Conservation (phyloP, 1,140 invertebrate species). For the Drosophila parabipectinata region DNA sequence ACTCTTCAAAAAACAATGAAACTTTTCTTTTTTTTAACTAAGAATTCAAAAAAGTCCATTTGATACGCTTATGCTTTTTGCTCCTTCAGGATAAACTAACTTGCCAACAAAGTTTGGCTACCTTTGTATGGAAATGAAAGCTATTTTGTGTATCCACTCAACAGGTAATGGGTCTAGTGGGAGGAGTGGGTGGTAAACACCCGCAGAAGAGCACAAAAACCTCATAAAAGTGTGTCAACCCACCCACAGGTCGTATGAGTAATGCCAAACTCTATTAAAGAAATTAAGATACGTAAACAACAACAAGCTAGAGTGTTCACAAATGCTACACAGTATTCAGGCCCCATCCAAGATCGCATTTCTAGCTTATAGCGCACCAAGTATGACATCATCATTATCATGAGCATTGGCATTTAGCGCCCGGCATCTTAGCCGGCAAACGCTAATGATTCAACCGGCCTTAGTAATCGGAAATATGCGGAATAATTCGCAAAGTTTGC, state of each 20-base stretch:
- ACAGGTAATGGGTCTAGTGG: conserved; percentile 33
- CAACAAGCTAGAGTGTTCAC: neutral
- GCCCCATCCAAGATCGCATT: conserved; percentile 53
- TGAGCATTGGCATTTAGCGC: conserved; percentile 17
- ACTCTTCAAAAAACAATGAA: conserved; percentile 4
- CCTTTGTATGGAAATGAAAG: conserved; percentile 28
- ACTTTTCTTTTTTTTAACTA: neutral
- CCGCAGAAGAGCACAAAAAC: conserved; percentile 6
- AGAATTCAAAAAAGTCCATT: neutral
- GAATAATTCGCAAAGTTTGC: conserved; percentile 11
- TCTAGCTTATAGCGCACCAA: conserved; percentile 24
- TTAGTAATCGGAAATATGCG: conserved; percentile 35
- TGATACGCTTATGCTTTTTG: conserved; percentile 1
- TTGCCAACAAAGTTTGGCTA: conserved; percentile 15
- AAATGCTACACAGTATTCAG: conserved; percentile 15
- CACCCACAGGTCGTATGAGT: conserved; percentile 58
- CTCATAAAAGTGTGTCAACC: conserved; percentile 65
- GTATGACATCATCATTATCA: conserved; percentile 55
- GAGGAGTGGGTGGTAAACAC: conserved; percentile 14
- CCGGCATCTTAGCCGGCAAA: conserved; percentile 34
- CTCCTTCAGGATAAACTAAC: conserved; percentile 2
- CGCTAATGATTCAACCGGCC: conserved; percentile 67
- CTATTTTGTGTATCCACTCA: conserved; percentile 47
- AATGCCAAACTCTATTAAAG: conserved; percentile 55
- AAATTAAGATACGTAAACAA: conserved; percentile 48